Evolutionary conservation across 2,888 invertebrate species (phyloP), one percentile per base, ranked within the genome.

Genomic region (Drosophila percnosoma): DNA sequence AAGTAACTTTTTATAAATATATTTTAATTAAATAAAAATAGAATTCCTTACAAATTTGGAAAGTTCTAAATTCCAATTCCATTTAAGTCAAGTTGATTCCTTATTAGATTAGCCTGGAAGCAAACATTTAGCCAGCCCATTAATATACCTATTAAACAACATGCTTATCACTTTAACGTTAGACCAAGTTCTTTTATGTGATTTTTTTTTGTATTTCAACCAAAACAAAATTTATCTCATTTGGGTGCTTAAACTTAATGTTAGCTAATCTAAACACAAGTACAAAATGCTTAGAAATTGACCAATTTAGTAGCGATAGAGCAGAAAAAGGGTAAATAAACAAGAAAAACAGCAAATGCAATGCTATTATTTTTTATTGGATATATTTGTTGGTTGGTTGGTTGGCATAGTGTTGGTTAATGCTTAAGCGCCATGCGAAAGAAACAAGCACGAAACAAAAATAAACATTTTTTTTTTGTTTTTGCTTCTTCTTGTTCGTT

Each of bases 1-100:
- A 96, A 93, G 29, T 31, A 63, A 6, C 1, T 57, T 61, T 68
- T 66, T 73, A 63, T 24, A 49, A n/a, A 18, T 27, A 24, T 7
- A 49, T 49, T 10, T 18, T 6, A 11, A n/a, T 13, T 15, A 7
- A 45, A 15, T 4, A 15, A 45, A 45, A 24, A 45, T 8, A 24
- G 21, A 24, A 24, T 24, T 2, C 7, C 21, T 21, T 7, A 7
- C 45, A 24, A 24, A 24, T 21, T 21, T 21, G 45, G 45, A 24
- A 24, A 24, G 24, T 13, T 24, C 7, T 4, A 15, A 24, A 24
- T 7, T 13, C 4, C 21, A 21, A 7, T 45, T 45, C 21, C 13
- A 21, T 7, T 15, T 45, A 13, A 18, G 3, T 6, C 18, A 29
- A 36, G 18, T 27, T 36, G 54, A 24, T 54, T 27, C 36, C 18